phyloP scores from a whole-genome alignment of 2,113 vertebrate species.

The Hassar affinis region DNA sequence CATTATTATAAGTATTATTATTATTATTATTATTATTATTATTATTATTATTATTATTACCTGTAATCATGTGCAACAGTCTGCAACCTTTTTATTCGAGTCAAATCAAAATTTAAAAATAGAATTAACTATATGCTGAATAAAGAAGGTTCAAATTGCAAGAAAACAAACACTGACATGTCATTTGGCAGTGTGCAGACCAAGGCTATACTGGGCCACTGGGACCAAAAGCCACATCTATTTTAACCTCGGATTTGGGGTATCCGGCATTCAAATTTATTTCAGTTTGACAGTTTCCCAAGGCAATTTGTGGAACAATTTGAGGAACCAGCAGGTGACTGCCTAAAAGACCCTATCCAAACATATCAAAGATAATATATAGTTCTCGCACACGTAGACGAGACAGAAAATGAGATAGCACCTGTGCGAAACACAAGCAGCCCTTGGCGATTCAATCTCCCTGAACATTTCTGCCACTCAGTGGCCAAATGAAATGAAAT shows the following conservation, averaged over 20 bases:
- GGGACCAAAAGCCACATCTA: slow-evolving; percentile 73
- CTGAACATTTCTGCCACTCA: slow-evolving; percentile 77
- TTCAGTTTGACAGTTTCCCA: neutral
- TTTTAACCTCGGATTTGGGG: slow-evolving; percentile 66
- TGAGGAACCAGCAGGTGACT: neutral
- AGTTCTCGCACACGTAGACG: too few species aligned
- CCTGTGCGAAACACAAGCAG: slow-evolving; percentile 5
- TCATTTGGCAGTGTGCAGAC: slow-evolving; percentile 63
- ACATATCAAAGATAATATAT: too few species aligned
- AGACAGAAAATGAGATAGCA: slow-evolving; percentile 11
- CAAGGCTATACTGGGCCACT: slow-evolving; percentile 63
- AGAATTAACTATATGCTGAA: slow-evolving; percentile 45
- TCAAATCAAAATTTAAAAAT: neutral
- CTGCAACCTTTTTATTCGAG: neutral
- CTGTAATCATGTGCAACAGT: neutral
- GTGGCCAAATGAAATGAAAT: slow-evolving; percentile 72
- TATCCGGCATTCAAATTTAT: neutral
- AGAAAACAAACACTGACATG: slow-evolving; percentile 69
- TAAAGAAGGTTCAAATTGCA: slow-evolving; percentile 61
- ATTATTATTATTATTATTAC: neutral
- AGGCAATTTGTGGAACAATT: neutral
- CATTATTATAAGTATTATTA: neutral
- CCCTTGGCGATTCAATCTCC: slow-evolving; percentile 2
- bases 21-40: neutral
- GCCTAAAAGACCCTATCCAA: neutral